Percentiles rank a stretch among this genome's conserved stretches.
phyloP scores from a whole-genome alignment of 2,888 invertebrate genomes.

The Morinoia aosen region DNA sequence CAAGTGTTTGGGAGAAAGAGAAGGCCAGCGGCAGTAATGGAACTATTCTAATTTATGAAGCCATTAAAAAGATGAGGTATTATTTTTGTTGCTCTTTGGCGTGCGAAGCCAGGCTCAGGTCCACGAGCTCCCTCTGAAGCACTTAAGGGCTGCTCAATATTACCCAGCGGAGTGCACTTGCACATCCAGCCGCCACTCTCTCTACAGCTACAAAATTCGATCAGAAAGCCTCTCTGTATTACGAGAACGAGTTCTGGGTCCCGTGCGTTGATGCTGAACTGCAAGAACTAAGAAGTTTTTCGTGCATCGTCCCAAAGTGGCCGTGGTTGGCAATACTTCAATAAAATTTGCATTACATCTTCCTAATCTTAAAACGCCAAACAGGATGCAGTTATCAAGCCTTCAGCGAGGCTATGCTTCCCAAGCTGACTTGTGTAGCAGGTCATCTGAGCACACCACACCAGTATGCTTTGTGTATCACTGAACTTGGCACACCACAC shows the following conservation, averaged over 20 bases:
- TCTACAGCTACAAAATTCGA: background rate
- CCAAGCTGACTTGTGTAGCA: background rate
- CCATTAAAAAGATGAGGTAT: constrained; percentile 18
- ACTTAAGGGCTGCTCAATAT: background rate
- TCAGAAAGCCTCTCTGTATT: background rate
- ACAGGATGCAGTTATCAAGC: background rate
- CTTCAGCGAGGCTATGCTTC: background rate
- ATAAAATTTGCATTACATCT: background rate
- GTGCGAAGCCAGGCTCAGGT: background rate
- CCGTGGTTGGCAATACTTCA: background rate
- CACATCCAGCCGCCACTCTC: background rate
- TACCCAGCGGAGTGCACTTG: background rate
- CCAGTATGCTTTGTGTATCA: background rate
- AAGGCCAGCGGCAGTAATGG: background rate
- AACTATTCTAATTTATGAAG: constrained; percentile 37
- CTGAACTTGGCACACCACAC: background rate
- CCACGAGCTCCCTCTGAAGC: background rate
- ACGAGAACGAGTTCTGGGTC: background rate
- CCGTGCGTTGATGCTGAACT: background rate
- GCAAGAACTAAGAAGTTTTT: background rate
- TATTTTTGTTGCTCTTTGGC: constrained; percentile 26
- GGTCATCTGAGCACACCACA: background rate
- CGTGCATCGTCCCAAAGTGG: background rate
- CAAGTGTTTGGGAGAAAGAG: background rate
- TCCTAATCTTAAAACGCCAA: background rate